These are phyloP conservation scores for Garrulus glandarius DNA, from an alignment of 2,797 vertebrate genomes.

Conservation along the genomic window DNA sequence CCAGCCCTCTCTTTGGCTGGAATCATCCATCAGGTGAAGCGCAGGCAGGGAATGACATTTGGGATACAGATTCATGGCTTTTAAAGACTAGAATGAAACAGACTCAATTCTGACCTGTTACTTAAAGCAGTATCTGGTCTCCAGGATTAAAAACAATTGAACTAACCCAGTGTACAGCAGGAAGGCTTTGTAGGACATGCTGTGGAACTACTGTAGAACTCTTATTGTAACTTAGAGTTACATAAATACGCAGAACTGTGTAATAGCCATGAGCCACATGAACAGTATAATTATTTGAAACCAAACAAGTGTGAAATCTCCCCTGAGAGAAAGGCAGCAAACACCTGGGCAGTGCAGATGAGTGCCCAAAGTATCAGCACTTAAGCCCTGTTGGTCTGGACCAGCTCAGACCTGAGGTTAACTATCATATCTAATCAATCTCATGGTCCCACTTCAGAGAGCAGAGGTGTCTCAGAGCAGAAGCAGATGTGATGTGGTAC, in stretches of 20 bases:
- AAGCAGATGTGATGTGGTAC: background rate
- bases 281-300: conserved; percentile 2
- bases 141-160: background rate
- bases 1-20: background rate
- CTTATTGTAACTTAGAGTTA: background rate
- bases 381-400: background rate
- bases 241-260: background rate
- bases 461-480: conserved; percentile 34
- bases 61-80: background rate
- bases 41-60: background rate
- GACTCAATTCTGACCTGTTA: background rate
- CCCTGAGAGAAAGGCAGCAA: background rate
- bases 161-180: background rate
- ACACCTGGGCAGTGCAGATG: background rate
- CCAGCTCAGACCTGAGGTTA: conserved; percentile 51
- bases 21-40: background rate
- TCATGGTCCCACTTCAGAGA: conserved; percentile 33
- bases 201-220: background rate
- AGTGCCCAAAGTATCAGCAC: conserved; percentile 21
- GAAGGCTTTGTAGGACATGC: background rate
- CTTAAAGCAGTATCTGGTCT: background rate
- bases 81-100: background rate
- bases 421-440: conserved; percentile 37
- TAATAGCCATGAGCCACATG: background rate
- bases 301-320: conserved; percentile 1